Conservation (phyloP, 2,888 invertebrate species). For the Galerucella calmariensis region DNA sequence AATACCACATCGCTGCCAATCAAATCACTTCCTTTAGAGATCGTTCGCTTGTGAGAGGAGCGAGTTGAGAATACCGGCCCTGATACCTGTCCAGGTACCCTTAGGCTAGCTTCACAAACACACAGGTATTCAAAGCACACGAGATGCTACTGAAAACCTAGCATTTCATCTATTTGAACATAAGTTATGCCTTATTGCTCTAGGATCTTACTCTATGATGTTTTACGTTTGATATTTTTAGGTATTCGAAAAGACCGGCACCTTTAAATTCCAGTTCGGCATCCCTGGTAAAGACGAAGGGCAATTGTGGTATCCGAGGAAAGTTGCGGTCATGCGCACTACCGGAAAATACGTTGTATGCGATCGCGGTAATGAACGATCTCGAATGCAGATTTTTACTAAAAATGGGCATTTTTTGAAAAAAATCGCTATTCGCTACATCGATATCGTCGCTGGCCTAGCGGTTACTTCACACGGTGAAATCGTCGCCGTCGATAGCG, state of each 20-base stretch:
- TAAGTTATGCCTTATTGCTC: no score
- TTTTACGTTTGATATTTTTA: constrained; percentile 57
- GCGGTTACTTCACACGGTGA: constrained; percentile 93
- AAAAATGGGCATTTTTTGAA: constrained; percentile 95
- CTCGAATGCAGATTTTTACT: constrained; percentile 97
- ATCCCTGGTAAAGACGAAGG: constrained; percentile 96
- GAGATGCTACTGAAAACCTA: no score
- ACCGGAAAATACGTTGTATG: constrained; percentile 96
- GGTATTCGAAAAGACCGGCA: constrained; percentile 94
- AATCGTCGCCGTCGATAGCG: constrained; percentile 97
- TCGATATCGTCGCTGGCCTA: constrained; percentile 92
- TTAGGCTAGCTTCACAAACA: no score
- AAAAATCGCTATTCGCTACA: constrained; percentile 91
- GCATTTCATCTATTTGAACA: no score
- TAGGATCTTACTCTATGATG: no score
- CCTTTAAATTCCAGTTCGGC: constrained; percentile 94
- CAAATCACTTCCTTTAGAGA: no score
- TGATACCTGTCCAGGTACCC: no score
- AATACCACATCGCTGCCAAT: no score
- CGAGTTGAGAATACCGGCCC: no score
- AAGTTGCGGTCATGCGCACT: constrained; percentile 90
- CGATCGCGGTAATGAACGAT: constrained; percentile 95
- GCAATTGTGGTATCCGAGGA: constrained; percentile 96
- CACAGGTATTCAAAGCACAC: no score
- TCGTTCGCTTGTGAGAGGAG: no score